Evolutionary conservation across 64 coral and sea anemone genomes (phyloP).

Genomic region (Montipora capricornis): DNA sequence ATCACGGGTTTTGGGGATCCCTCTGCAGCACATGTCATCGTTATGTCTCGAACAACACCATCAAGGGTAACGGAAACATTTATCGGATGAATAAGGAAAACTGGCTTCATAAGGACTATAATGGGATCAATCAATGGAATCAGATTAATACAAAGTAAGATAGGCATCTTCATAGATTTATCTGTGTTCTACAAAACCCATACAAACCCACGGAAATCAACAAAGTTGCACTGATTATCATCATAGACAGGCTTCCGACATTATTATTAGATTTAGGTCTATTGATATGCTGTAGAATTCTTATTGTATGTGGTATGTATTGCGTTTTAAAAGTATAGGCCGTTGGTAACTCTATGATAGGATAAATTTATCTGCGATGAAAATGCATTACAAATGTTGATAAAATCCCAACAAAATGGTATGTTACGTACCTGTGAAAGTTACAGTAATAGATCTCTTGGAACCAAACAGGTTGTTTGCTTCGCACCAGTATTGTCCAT

Average conservation of each 20-base stretch:
- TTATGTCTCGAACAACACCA: not conserved
- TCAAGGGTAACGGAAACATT: not conserved
- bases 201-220: too few species aligned
- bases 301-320: too few species aligned
- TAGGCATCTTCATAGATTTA: too few species aligned
- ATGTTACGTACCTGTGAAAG: not conserved
- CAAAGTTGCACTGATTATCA: too few species aligned
- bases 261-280: too few species aligned
- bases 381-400: too few species aligned
- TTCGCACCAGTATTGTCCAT: slow-evolving; percentile 38
- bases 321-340: too few species aligned
- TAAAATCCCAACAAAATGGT: not conserved
- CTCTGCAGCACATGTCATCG: not conserved
- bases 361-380: too few species aligned
- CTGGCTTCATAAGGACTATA: not conserved
- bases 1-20: slow-evolving; percentile 10
- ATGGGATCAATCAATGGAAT: not conserved
- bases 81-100: slow-evolving; percentile 13
- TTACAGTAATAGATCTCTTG: not conserved
- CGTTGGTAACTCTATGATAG: too few species aligned
- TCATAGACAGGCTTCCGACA: too few species aligned
- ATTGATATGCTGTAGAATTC: too few species aligned
- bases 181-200: too few species aligned
- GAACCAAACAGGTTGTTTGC: slow-evolving; percentile 14
- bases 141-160: not conserved